A percentile compares a stretch with the other conserved stretches of the same genome.
Conservation (phyloP, 92 coral and sea anemone genomes). For the Phenganax stokvisi region DNA sequence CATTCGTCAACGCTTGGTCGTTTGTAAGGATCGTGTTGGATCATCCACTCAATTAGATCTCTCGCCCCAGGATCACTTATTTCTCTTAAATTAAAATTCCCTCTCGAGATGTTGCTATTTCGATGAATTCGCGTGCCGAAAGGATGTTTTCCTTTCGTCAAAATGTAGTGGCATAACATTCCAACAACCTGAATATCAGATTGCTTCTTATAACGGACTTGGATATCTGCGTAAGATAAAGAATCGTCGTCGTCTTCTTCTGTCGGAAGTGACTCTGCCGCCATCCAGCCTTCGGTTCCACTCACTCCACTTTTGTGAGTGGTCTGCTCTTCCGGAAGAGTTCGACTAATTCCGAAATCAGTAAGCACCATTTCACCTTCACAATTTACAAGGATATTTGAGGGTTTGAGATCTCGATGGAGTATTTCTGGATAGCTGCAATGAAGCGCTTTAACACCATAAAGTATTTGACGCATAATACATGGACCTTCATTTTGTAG, state of each 20-base stretch:
- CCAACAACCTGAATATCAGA: constrained; percentile 16
- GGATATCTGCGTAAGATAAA: neutral
- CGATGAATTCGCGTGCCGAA: neutral
- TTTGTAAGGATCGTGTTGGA: too few relatives aligned
- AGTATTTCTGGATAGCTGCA: neutral
- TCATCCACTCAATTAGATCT: neutral
- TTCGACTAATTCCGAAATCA: neutral
- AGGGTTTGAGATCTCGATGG: neutral
- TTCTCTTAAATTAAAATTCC: neutral
- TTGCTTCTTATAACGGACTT: neutral
- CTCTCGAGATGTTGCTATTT: neutral
- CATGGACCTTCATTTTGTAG: neutral
- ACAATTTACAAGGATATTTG: neutral
- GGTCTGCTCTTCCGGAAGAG: neutral
- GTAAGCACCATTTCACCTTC: neutral
- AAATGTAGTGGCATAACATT: neutral
- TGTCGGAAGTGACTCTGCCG: neutral
- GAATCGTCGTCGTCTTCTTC: too few relatives aligned
- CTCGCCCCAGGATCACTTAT: neutral
- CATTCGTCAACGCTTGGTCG: neutral
- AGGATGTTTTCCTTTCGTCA: constrained; percentile 10
- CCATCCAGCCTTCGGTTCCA: constrained; percentile 3
- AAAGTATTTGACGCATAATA: neutral
- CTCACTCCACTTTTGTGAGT: neutral
- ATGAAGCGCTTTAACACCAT: neutral